Base-by-base conservation (phyloP, 2,888 invertebrate genomes). In the Aleiodes testaceus region DNA sequence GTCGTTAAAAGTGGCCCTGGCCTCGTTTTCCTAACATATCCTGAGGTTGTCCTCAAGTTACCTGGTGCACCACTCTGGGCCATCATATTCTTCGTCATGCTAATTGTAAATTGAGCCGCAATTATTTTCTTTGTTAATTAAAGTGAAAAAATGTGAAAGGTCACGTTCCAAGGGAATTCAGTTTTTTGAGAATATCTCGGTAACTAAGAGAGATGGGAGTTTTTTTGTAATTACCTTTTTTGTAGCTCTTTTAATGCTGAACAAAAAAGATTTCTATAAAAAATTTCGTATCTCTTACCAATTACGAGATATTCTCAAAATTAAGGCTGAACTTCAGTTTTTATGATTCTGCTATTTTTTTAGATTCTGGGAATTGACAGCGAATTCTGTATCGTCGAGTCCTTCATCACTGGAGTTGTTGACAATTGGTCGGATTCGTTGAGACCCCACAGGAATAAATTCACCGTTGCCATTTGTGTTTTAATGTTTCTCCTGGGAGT, bases 21-120 rank as follows among this genome's bases (percentile, higher is more conserved):
- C n/a, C 88, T 94, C 14, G 93, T 93, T 50, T 94, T 93, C 82
- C 89, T 93, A 42, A 93, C 93, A 2, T 94, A 93, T 85, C 93
- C 93, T 1, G 93, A 93, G 85, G 93, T 93, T 30, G 91, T 94
- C 50, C 89, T 93, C 14, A 92, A 92, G 69, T 88, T 94, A 80
- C 93, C 93, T 1, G 92, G 92, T 14, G 91, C 93, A 6, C 90
- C 92, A 1, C 89, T 92, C 74, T 94, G 93, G 93, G 91, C 93
- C 0, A 88, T 91, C 18, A 91, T 92, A 74, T 94, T 94, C 87
- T 94, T 94, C 87, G 87, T 92, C 73, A 94, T 94, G 94, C 88
- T 94, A 20, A 86, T 90, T 80, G 91, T 91, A 86, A 89, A 88
- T 42, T 50, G 3, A 55, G 53, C 42, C 44, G 61, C 3, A 44